These are phyloP conservation scores for Hippocampus kuda DNA, from an alignment of 2,797 vertebrate genomes.

Conservation along the genomic window DNA sequence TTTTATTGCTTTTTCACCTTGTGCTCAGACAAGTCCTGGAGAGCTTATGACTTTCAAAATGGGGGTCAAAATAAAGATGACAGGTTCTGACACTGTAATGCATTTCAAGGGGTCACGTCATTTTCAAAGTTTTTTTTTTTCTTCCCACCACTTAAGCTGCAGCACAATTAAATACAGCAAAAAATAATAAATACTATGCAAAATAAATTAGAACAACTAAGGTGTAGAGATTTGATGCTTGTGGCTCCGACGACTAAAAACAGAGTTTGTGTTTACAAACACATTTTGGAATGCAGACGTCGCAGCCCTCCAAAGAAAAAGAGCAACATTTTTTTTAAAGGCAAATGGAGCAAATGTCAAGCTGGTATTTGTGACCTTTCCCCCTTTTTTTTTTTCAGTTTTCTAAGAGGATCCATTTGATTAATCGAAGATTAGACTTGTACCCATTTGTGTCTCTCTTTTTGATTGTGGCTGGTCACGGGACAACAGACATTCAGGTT, in stretches of 20 bases:
- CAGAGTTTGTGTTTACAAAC: conserved; percentile 27
- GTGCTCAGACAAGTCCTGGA: conserved; percentile 56
- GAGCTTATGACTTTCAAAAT: conserved; percentile 52
- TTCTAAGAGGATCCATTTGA: conserved; percentile 41
- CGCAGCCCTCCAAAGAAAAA: conserved; percentile 47
- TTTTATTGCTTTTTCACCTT: conserved; percentile 62
- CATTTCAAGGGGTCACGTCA: conserved; percentile 20
- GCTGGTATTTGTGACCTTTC: conserved; percentile 47
- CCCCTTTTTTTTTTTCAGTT: conserved; percentile 45
- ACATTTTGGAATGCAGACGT: conserved; percentile 62
- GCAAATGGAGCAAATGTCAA: conserved; percentile 55
- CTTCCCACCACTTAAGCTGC: conserved; percentile 32
- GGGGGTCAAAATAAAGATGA: conserved; percentile 1
- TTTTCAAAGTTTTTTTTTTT: conserved; percentile 27
- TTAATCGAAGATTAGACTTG: conserved; percentile 22
- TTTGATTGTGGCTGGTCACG: conserved; percentile 36
- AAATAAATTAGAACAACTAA: conserved; percentile 61
- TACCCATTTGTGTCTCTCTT: conserved; percentile 22
- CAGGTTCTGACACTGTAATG: conserved; percentile 13
- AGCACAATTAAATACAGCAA: conserved; percentile 63
- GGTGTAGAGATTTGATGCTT: conserved; percentile 26
- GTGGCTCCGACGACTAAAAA: conserved; percentile 40
- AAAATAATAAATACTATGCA: conserved; percentile 64
- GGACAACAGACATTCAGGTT: conserved; percentile 36
- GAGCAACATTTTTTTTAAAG: conserved; percentile 38